These are phyloP conservation scores for Zoanthus sansibaricus DNA, from an alignment of 92 coral and sea anemone genomes.

Conservation along the genomic window DNA sequence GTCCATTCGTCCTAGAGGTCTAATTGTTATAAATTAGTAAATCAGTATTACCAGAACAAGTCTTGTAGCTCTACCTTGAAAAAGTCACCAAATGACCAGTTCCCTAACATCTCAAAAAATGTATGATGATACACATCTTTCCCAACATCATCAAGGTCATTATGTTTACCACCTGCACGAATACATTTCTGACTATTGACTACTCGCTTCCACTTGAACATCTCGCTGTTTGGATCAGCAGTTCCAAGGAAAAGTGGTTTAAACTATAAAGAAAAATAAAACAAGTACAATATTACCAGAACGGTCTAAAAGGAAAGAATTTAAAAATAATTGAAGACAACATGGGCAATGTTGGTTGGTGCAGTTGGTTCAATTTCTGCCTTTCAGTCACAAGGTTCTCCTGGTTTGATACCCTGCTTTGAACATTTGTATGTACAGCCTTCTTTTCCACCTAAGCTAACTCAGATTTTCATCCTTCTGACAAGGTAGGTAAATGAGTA, in stretches of 20 bases:
- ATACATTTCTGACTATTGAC: slow-evolving; percentile 96
- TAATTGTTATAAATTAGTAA: background rate
- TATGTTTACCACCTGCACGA: slow-evolving; percentile 97
- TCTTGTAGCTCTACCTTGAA: slow-evolving; percentile 76
- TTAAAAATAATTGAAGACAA: too few species aligned
- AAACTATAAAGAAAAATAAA: slow-evolving; percentile 54
- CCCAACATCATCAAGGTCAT: slow-evolving; percentile 96
- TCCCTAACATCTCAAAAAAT: slow-evolving; percentile 98
- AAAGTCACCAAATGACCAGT: slow-evolving; percentile 98
- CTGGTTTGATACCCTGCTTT: too few species aligned
- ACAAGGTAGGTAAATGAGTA: too few species aligned
- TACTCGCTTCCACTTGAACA: slow-evolving; percentile 88
- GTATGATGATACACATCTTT: slow-evolving; percentile 99
- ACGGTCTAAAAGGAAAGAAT: too few species aligned
- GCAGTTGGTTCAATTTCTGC: too few species aligned
- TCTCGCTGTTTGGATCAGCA: slow-evolving; percentile 95
- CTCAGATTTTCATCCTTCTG: too few species aligned
- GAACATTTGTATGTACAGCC: too few species aligned
- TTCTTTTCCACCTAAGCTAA: too few species aligned
- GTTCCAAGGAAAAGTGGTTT: slow-evolving; percentile 94
- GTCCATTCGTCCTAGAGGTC: too few species aligned
- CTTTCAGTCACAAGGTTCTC: too few species aligned
- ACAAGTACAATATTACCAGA: background rate
- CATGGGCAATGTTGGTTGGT: too few species aligned
- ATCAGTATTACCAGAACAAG: background rate